A percentile compares a stretch with the other conserved stretches of the same genome.
These are phyloP conservation scores for Saxidomus purpurata DNA, from an alignment of 1,140 invertebrate genomes.

Conservation along the genomic window DNA sequence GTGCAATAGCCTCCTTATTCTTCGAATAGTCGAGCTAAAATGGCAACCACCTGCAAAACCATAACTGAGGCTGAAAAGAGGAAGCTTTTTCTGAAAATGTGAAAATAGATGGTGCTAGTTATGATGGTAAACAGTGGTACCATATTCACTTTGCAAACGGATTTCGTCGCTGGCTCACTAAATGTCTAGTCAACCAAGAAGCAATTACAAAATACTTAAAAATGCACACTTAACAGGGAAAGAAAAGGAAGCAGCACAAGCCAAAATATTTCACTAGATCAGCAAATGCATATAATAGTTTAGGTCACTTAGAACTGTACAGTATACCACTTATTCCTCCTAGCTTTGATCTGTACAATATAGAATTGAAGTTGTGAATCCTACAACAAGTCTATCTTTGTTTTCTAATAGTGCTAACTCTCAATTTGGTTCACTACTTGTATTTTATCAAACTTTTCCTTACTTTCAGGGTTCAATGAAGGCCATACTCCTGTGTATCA, in stretches of 20 bases:
- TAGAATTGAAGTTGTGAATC: slow-evolving; percentile 34
- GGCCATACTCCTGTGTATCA: background rate
- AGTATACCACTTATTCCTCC: background rate
- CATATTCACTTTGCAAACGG: background rate
- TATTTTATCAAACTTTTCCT: slow-evolving; percentile 25
- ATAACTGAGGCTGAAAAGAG: no score
- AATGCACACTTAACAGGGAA: slow-evolving; percentile 3
- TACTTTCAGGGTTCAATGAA: background rate
- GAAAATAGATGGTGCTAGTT: no score
- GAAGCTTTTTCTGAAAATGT: no score
- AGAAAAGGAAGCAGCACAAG: slow-evolving; percentile 12
- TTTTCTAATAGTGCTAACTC: slow-evolving; percentile 5
- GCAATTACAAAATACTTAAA: slow-evolving; percentile 1
- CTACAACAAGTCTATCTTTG: background rate
- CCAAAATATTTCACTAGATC: background rate
- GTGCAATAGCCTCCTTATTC: no score
- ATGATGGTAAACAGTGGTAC: slow-evolving; percentile 16
- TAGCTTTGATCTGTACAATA: slow-evolving; percentile 21
- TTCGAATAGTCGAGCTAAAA: no score
- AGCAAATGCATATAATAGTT: background rate
- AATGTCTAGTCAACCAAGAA: background rate
- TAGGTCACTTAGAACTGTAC: no score
- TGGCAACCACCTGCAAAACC: no score
- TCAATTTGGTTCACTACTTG: background rate
- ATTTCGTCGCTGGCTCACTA: background rate